Conservation (phyloP, 1,140 invertebrate species). For the Dreissena rostriformis region DNA sequence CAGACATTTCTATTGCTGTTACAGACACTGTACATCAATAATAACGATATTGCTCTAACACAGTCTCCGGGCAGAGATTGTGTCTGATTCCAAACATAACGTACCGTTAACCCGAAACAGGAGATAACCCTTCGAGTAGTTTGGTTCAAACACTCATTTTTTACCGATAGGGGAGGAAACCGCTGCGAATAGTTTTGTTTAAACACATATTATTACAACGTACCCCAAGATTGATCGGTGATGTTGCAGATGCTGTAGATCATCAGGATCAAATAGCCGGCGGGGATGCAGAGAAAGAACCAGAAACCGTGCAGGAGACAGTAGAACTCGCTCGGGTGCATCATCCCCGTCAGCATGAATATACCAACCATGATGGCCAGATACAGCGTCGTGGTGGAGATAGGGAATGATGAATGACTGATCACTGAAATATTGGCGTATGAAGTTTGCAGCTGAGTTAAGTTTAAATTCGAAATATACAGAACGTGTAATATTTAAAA, state of each 20-base stretch:
- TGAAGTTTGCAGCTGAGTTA: too few species aligned
- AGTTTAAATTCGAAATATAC: too few species aligned
- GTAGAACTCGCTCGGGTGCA: constrained; percentile 84
- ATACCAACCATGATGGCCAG: constrained; percentile 64
- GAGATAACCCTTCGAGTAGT: background rate
- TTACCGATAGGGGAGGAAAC: background rate
- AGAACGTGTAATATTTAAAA: too few species aligned
- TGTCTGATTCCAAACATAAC: too few species aligned
- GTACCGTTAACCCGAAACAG: too few species aligned
- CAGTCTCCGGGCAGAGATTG: too few species aligned
- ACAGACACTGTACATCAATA: background rate
- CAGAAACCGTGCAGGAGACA: constrained; percentile 70
- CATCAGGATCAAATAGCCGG: constrained; percentile 72
- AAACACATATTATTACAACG: background rate
- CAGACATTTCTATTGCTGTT: constrained; percentile 1
- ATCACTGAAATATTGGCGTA: constrained; percentile 59
- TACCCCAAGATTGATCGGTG: constrained; percentile 77
- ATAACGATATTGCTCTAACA: background rate
- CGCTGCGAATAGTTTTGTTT: too few species aligned
- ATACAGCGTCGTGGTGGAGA: constrained; percentile 71
- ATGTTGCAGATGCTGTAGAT: constrained; percentile 77
- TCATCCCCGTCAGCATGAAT: constrained; percentile 86
- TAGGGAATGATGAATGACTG: constrained; percentile 56
- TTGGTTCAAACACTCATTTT: too few species aligned
- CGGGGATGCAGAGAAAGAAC: constrained; percentile 75